Conservation (phyloP, 2,113 vertebrate species). For the Uria aalge region DNA sequence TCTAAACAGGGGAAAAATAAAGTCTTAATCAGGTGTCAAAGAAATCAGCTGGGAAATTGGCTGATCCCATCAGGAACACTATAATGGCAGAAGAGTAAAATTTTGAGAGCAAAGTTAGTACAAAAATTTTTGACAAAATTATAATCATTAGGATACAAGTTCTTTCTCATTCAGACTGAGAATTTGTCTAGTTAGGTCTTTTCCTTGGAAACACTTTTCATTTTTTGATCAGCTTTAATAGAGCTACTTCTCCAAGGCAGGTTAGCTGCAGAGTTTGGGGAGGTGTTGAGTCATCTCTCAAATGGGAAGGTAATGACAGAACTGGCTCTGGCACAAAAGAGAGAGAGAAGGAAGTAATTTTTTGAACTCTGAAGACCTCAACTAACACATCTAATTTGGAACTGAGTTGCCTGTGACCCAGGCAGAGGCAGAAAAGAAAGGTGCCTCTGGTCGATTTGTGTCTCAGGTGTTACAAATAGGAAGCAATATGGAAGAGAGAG, state of each 20-base stretch:
- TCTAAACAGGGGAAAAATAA: neutral
- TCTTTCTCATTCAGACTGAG: neutral
- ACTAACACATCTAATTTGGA: neutral
- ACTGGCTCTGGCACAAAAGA: neutral
- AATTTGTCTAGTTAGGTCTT: neutral
- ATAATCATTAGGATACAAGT: neutral
- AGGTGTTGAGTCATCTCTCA: neutral
- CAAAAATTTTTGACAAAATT: neutral
- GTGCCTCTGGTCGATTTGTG: neutral
- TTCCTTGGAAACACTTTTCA: neutral
- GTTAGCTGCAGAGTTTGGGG: neutral
- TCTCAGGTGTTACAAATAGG: neutral
- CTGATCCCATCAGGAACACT: neutral
- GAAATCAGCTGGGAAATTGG: neutral
- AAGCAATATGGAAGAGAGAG: neutral
- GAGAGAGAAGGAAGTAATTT: neutral
- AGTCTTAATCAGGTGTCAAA: neutral
- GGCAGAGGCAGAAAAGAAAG: neutral
- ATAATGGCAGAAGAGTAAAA: neutral
- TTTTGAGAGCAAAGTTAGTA: neutral
- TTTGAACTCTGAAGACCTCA: neutral
- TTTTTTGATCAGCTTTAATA: neutral
- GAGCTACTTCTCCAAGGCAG: neutral
- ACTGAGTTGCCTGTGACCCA: neutral
- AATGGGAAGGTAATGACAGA: neutral